Conservation (phyloP, 1,140 invertebrate species). For the Drosophila dunni region DNA sequence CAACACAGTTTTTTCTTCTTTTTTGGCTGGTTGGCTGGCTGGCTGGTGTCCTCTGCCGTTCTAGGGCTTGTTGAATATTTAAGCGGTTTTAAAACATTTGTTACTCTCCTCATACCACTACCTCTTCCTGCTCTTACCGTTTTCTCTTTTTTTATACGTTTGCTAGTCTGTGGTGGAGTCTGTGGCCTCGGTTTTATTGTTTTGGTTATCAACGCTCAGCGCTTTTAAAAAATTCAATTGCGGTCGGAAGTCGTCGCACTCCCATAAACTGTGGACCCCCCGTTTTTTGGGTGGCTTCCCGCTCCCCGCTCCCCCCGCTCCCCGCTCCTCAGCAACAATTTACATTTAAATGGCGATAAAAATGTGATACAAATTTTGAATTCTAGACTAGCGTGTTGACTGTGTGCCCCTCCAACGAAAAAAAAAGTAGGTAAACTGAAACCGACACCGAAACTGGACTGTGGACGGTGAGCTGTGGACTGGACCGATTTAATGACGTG, state of each 20-base stretch:
- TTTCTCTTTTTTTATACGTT: conserved; percentile 3
- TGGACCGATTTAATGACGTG: conserved; percentile 70
- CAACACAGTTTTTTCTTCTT: conserved; percentile 27
- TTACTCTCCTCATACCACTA: conserved; percentile 29
- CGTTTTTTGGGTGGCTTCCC: conserved; percentile 4
- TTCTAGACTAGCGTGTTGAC: conserved; percentile 56
- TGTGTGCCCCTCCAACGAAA: conserved; percentile 8
- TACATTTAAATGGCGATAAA: conserved; percentile 83
- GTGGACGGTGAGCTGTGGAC: conserved; percentile 11
- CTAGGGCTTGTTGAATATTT: conserved; percentile 76
- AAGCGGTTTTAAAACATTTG: conserved; percentile 78
- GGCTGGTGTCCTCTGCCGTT: conserved; percentile 24
- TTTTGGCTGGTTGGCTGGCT: not conserved
- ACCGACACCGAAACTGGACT: not conserved
- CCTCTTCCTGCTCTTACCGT: no score
- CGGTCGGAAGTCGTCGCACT: conserved; percentile 81
- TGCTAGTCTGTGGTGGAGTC: conserved; percentile 35
- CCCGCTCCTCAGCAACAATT: conserved; percentile 59
- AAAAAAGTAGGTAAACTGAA: not conserved
- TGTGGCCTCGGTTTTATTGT: conserved; percentile 72
- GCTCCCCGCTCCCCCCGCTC: no score
- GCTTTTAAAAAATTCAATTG: conserved; percentile 83
- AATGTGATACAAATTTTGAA: conserved; percentile 81
- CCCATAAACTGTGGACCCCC: conserved; percentile 66
- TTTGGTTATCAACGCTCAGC: conserved; percentile 82